phyloP scores from a whole-genome alignment of 2,113 vertebrate genomes.

The Anser cygnoides region DNA sequence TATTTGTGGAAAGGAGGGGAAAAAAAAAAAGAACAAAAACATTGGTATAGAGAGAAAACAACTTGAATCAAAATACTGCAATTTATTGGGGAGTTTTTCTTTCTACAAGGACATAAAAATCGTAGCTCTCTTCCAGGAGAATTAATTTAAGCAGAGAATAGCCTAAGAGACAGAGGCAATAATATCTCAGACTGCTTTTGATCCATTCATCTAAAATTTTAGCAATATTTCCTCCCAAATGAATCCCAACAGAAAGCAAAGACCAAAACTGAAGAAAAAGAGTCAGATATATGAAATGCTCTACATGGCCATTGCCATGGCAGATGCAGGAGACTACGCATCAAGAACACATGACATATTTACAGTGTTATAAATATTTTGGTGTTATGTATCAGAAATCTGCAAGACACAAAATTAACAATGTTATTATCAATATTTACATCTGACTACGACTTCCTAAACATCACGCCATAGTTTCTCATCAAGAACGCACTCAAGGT shows the following conservation, averaged over 20 bases:
- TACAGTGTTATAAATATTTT: not conserved
- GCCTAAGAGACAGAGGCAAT: not conserved
- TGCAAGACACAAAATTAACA: not conserved
- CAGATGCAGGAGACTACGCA: not conserved
- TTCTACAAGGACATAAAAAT: not conserved
- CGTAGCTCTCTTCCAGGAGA: not conserved
- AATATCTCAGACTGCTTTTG: not conserved
- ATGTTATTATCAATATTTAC: not conserved
- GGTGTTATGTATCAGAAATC: not conserved
- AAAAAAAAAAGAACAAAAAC: not conserved
- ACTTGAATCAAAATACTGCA: not conserved
- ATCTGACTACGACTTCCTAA: not conserved
- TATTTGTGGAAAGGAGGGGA: not conserved
- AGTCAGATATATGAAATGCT: not conserved
- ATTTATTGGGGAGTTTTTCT: not conserved
- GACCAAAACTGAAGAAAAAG: not conserved
- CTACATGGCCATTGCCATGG: not conserved
- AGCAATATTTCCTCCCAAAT: not conserved
- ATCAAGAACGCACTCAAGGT: not conserved
- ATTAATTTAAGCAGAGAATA: not conserved
- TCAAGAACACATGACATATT: not conserved
- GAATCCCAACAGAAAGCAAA: not conserved
- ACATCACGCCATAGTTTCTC: not conserved
- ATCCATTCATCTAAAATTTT: not conserved
- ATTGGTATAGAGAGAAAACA: not conserved